phyloP scores from a whole-genome alignment of 2,113 vertebrate species.

The Corythoichthys haematopterus region DNA sequence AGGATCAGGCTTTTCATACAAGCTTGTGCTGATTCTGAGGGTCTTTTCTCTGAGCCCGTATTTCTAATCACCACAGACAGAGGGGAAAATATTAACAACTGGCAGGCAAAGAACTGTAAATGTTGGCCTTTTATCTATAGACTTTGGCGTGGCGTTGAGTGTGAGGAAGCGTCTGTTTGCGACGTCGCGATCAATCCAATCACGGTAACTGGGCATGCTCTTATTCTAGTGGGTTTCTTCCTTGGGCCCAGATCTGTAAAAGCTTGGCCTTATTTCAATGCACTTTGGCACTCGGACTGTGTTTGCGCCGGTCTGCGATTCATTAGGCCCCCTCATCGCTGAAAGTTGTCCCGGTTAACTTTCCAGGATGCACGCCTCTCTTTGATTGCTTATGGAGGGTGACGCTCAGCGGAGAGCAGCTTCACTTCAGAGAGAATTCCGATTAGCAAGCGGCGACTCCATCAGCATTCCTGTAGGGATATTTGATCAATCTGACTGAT shows the following conservation, averaged over 20 bases:
- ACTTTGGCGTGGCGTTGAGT: not conserved
- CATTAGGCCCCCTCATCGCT: not conserved
- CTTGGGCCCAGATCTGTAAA: slow-evolving; percentile 53
- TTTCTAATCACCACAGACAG: slow-evolving; percentile 2
- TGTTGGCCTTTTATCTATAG: not conserved
- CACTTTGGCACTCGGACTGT: slow-evolving; percentile 34
- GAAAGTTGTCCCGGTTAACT: slow-evolving; percentile 45
- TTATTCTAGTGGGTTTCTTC: not conserved
- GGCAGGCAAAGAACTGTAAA: slow-evolving; percentile 53
- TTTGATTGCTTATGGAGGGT: slow-evolving; percentile 56
- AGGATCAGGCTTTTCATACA: too few species aligned
- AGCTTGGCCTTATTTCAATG: slow-evolving; percentile 19
- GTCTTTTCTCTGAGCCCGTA: too few species aligned
- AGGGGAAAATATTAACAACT: slow-evolving; percentile 62
- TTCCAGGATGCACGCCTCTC: slow-evolving; percentile 55
- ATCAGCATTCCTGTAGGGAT: slow-evolving; percentile 69
- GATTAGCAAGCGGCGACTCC: slow-evolving; percentile 53
- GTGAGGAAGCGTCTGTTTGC: not conserved
- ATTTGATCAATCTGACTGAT: slow-evolving; percentile 71
- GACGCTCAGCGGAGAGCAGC: slow-evolving; percentile 59
- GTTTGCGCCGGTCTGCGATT: not conserved
- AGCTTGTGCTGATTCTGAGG: too few species aligned
- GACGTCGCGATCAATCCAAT: not conserved
- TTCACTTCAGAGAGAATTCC: slow-evolving; percentile 68
- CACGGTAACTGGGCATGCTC: not conserved